Evolutionary conservation across 2,888 invertebrate genomes (phyloP).

Genomic region (Zele albiditarsus): DNA sequence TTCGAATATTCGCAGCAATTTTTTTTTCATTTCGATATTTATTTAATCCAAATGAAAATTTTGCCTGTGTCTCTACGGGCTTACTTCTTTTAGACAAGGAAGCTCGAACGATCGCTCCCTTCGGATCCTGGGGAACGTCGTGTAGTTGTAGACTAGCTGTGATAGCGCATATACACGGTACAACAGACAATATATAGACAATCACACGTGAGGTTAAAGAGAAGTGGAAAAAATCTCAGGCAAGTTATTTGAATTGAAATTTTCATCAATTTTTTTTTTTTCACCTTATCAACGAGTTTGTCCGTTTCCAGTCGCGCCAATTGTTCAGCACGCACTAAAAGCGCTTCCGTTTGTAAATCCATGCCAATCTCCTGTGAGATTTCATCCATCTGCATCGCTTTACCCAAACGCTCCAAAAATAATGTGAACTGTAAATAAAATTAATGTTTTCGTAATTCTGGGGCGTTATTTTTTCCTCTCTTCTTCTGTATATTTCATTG

Average conservation of each 20-base stretch:
- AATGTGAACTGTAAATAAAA: constrained; percentile 80
- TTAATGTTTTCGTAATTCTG: background rate
- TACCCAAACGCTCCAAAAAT: constrained; percentile 87
- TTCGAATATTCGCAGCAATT: constrained; percentile 30
- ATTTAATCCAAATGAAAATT: constrained; percentile 39
- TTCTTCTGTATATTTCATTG: background rate
- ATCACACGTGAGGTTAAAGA: constrained; percentile 26
- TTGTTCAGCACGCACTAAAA: constrained; percentile 90
- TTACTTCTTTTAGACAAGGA: constrained; percentile 86
- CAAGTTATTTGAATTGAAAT: constrained; percentile 25
- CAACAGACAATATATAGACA: constrained; percentile 34
- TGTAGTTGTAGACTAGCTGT: constrained; percentile 83
- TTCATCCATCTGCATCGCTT: constrained; percentile 89
- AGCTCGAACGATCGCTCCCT: constrained; percentile 87
- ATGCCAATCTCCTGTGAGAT: constrained; percentile 86
- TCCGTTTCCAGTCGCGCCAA: constrained; percentile 86
- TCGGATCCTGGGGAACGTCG: constrained; percentile 82
- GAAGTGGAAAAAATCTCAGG: background rate
- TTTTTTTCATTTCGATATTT: constrained; percentile 21
- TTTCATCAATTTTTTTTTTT: constrained; percentile 43
- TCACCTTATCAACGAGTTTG: constrained; percentile 87
- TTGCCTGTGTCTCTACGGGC: constrained; percentile 60
- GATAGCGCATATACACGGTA: constrained; percentile 50
- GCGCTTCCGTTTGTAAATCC: constrained; percentile 87
- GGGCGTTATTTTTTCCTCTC: background rate